Evolutionary conservation across 2,113 vertebrate genomes (phyloP), one percentile per base, ranked within the genome.

Genomic region (Dasypus novemcinctus): DNA sequence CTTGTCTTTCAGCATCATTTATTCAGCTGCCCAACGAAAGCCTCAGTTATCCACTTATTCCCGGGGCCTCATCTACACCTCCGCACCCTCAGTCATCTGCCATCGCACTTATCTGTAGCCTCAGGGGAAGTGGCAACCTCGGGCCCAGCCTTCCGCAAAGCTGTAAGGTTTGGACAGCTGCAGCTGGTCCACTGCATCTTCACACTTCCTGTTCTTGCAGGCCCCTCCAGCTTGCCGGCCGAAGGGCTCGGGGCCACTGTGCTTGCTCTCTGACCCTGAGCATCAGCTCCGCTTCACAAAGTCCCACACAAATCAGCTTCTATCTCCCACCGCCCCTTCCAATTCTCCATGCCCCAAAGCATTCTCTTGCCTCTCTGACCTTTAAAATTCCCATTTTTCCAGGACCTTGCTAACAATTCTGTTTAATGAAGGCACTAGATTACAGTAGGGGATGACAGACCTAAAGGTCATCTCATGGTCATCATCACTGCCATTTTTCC

Each of bases 361-460:
- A 33, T 68, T 85, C n/a, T 71, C 25, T 76, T 43, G 36, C 20
- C 52, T 41, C 25, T 87, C 36, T 21, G 23, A 33, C 54, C 38
- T 90, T 29, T 25, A 43, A 36, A 29, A 95, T 38, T 82, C 57
- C 64, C 61, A 29, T 72, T 75, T 81, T 38, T n/a, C 87, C 43
- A 84, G 84, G 76, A 27, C 57, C 41, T 43, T 64, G 38, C 36
- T 86, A 38, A 61, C 80, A 86, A 82, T 82, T 81, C 64, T 93
- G n/a, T 94, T 87, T 84, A 54, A 79, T 46, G 78, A 81, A 85
- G 27, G 83, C 49, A 59, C 25, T n/a, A 79, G 46, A 49, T 46
- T 59, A n/a, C 31, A 84, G 41, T 5, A 76, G 46, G 57, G 18
- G 23, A 14, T n/a, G 54, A 81, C 78, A 76, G 74, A 49, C 36